These are phyloP conservation scores for Azemiops feae DNA, from an alignment of 2,113 vertebrate genomes.

Conservation along the genomic window DNA sequence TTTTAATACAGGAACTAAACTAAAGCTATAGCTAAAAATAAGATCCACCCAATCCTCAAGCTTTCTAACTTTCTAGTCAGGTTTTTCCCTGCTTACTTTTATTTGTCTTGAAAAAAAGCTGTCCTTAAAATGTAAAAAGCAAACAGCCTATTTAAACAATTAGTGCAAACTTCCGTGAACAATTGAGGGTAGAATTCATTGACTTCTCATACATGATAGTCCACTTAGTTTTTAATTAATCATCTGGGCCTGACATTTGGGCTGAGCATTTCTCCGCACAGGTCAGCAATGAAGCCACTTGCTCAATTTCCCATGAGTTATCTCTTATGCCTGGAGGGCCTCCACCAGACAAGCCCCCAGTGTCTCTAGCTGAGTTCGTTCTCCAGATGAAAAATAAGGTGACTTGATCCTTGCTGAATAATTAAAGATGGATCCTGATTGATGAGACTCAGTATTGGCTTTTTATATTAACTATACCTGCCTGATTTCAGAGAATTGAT, in stretches of 20 bases:
- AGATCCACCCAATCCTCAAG: background rate
- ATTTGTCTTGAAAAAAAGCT: background rate
- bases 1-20: background rate
- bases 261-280: background rate
- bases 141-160: background rate
- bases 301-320: background rate
- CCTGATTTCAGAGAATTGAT: background rate
- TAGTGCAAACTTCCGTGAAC: background rate
- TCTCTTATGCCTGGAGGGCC: background rate
- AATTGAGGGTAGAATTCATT: background rate
- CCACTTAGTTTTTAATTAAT: background rate
- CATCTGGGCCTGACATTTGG: background rate
- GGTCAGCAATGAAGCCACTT: background rate
- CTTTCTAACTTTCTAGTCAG: background rate
- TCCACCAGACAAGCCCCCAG: background rate
- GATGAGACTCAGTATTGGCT: background rate
- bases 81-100: background rate
- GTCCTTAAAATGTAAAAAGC: background rate
- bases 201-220: background rate
- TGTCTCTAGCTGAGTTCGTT: background rate
- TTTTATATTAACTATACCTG: background rate
- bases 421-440: background rate
- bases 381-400: background rate
- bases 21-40: background rate
- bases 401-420: background rate